Percentiles rank a stretch among this genome's conserved stretches.
Conservation (phyloP, 2,113 vertebrate species). For the Gadus macrocephalus region DNA sequence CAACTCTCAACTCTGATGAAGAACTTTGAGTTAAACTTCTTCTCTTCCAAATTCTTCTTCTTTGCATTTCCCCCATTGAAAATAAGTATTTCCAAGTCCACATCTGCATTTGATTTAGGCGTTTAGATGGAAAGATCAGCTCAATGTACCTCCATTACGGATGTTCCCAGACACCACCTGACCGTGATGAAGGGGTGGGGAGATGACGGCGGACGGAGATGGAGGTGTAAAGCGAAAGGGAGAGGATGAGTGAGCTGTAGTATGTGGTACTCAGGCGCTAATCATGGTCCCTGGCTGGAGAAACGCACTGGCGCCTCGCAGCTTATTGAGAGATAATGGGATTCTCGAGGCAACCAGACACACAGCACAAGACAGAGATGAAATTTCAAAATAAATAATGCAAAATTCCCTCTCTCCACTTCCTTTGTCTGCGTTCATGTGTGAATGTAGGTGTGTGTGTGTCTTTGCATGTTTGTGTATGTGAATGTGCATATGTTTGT, state of each 20-base stretch:
- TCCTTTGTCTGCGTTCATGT: neutral
- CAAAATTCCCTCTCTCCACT: slow-evolving; percentile 38
- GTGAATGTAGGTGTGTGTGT: neutral
- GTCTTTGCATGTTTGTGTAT: neutral
- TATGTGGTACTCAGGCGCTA: slow-evolving; percentile 51
- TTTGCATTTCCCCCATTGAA: slow-evolving; percentile 24
- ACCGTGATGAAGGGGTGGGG: slow-evolving; percentile 36
- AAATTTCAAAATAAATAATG: slow-evolving; percentile 59
- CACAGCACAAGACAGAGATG: slow-evolving; percentile 49
- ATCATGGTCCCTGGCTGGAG: slow-evolving; percentile 52
- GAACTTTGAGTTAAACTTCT: slow-evolving; percentile 8
- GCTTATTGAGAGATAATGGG: slow-evolving; percentile 68
- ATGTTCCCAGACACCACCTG: slow-evolving; percentile 42
- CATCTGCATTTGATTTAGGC: slow-evolving; percentile 36
- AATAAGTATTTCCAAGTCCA: slow-evolving; percentile 41
- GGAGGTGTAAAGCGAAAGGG: slow-evolving; percentile 18
- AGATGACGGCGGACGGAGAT: slow-evolving; percentile 26
- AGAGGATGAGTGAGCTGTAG: slow-evolving; percentile 53
- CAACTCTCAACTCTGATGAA: slow-evolving; percentile 3
- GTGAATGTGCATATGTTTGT: neutral
- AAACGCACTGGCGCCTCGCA: slow-evolving; percentile 54
- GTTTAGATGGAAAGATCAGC: slow-evolving; percentile 48
- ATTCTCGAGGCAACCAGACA: slow-evolving; percentile 55
- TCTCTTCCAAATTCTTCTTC: slow-evolving; percentile 8
- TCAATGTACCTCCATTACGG: slow-evolving; percentile 44